Conservation (phyloP, 2,113 vertebrate species). For the Mormyrus lacerda region DNA sequence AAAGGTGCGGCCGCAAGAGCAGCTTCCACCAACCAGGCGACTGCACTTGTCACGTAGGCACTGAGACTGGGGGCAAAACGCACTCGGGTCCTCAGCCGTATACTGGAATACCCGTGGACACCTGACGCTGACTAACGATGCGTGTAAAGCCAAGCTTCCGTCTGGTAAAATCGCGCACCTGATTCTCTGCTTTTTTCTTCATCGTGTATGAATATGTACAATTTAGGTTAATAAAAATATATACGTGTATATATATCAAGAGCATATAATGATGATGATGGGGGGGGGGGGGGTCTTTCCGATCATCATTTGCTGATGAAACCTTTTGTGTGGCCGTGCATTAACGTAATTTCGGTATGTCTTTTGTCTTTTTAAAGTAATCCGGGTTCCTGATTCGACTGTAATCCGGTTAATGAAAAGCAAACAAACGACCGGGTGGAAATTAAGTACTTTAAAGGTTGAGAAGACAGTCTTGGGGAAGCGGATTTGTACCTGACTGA, state of each 20-base stretch:
- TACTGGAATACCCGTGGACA: not conserved
- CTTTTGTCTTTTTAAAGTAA: not conserved
- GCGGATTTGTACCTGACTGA: not conserved
- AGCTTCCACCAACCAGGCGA: not conserved
- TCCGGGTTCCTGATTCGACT: not conserved
- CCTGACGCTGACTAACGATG: not conserved
- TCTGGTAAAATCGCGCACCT: not conserved
- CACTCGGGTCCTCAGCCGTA: not conserved
- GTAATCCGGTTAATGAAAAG: not conserved
- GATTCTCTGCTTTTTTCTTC: not conserved
- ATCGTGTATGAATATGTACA: not conserved
- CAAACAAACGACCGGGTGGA: not conserved
- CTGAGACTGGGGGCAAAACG: not conserved
- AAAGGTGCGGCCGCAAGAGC: not conserved
- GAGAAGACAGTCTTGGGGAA: not conserved
- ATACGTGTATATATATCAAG: not conserved
- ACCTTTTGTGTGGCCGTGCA: not conserved
- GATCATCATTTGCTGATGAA: not conserved
- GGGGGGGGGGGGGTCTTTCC: not conserved
- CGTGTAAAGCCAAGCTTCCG: not conserved
- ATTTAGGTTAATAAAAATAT: not conserved
- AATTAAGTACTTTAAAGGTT: not conserved
- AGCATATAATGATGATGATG: not conserved
- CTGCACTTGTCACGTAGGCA: constrained; percentile 14
- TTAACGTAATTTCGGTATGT: not conserved